These are phyloP conservation scores for Megalopta genalis DNA, from an alignment of 1,140 invertebrate species.

Conservation along the genomic window DNA sequence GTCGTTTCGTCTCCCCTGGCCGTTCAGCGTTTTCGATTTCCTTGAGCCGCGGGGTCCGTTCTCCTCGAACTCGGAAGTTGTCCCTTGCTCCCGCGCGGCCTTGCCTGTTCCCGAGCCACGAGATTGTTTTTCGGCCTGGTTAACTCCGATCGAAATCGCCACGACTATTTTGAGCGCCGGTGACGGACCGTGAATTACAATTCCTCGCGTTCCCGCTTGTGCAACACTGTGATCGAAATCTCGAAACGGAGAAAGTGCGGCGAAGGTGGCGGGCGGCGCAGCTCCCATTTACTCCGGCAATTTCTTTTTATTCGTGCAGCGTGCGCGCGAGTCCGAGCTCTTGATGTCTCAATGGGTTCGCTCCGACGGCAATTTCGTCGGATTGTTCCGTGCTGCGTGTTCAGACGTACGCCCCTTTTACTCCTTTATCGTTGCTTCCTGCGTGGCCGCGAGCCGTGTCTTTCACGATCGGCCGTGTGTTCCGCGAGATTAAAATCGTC, in stretches of 20 bases:
- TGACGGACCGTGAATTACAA: slow-evolving; percentile 16
- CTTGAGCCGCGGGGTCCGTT: no score
- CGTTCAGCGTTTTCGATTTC: no score
- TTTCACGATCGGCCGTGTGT: neutral
- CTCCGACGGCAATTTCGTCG: slow-evolving; percentile 1
- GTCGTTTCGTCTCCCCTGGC: no score
- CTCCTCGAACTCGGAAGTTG: no score
- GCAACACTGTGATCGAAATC: slow-evolving; percentile 13
- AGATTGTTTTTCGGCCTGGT: neutral
- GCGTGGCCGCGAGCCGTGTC: neutral
- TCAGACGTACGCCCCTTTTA: neutral
- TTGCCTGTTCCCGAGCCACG: no score
- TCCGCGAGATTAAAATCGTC: neutral
- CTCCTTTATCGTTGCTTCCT: neutral
- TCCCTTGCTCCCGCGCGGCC: no score
- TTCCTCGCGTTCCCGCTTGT: slow-evolving; percentile 8
- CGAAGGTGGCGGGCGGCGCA: neutral
- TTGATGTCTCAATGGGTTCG: neutral
- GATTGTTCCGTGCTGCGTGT: neutral
- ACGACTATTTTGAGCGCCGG: slow-evolving; percentile 1
- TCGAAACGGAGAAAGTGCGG: slow-evolving; percentile 30
- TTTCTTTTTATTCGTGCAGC: slow-evolving; percentile 9
- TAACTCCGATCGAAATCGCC: slow-evolving; percentile 1
- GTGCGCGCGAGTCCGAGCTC: no score
- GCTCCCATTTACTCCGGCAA: neutral